A percentile compares a stretch with the other conserved stretches of the same genome.
Conservation (phyloP, 2,113 vertebrate species). For the Aspidoscelis tigris region DNA sequence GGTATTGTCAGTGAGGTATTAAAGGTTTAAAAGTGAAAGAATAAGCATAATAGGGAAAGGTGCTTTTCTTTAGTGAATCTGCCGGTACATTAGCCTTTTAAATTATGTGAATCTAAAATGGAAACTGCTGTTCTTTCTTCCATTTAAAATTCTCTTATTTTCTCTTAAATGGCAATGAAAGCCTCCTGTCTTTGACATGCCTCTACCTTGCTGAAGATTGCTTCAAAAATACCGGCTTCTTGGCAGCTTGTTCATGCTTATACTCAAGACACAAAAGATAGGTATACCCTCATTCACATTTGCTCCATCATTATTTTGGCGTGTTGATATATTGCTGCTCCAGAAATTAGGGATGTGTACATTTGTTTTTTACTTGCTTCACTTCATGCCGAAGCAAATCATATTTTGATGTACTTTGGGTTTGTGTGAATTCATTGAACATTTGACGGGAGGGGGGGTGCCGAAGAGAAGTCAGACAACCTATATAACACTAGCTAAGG, state of each 20-base stretch:
- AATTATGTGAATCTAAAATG: constrained; percentile 16
- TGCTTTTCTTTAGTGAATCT: constrained; percentile 36
- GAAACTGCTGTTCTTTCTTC: constrained; percentile 22
- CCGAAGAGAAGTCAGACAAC: too few species aligned
- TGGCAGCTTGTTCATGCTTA: background rate
- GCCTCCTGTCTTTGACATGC: background rate
- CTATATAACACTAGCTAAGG: too few species aligned
- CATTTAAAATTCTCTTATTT: constrained; percentile 5
- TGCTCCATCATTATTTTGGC: background rate
- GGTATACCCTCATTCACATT: too few species aligned
- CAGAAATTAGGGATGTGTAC: background rate
- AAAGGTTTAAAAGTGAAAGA: constrained; percentile 30
- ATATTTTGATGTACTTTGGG: too few species aligned
- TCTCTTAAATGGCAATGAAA: constrained; percentile 18
- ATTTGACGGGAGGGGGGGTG: too few species aligned
- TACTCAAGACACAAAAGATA: background rate
- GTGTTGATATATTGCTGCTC: too few species aligned
- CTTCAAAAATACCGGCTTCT: background rate
- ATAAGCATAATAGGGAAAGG: constrained; percentile 26
- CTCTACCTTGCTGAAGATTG: background rate
- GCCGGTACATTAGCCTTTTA: constrained; percentile 31
- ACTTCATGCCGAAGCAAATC: too few species aligned
- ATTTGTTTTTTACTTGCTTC: too few species aligned
- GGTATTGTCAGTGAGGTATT: constrained; percentile 15
- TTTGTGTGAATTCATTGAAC: too few species aligned